Evolutionary conservation across 2,113 vertebrate genomes (phyloP), one percentile per base, ranked within the genome.

Genomic region (Cettia cetti): DNA sequence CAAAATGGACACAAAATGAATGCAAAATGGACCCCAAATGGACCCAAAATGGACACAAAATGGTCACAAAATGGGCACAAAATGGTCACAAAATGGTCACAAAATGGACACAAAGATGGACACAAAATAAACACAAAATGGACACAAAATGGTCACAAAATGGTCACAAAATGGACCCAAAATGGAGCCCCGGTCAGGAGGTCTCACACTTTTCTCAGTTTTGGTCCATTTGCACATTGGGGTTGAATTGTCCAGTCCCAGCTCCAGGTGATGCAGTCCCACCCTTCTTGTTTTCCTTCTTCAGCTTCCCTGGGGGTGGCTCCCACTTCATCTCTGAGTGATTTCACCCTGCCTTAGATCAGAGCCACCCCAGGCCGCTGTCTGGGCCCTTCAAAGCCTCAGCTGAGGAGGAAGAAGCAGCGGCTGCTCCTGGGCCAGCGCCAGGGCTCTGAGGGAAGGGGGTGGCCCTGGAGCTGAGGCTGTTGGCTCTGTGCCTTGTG

Each of bases 171-270:
- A 56, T 56, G 54, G 54, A 5, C 19, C 1, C 31, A 22, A n/a
- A 56, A 56, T n/a, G 9, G 56, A 3, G 20, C 2, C 54, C 33
- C 0, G n/a, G 22, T 16, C 22, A 24, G 0, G 2, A 35, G 57
- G 15, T 60, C 61, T 59, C n/a, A 59, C 57, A 59, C 23, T 59
- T 59, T 59, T 5, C 7, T 59, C 7, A 35, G n/a, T 35, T 59
- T 17, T 59, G 23, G 22, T 16, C n/a, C 23, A 59, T 59, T 59
- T 59, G 23, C n/a, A 17, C 3, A 1, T 59, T 37, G n/a, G 15
- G 23, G 23, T 37, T 59, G 5, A 17, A 59, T 26, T 59, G n/a
- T 37, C n/a, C 57, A 17, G 4, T 59, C 26, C 0, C 57, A 60
- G n/a, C 57, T 26, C 4, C 2, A 5, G 57, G 23, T 37, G 37